Percentiles rank a stretch among this genome's conserved stretches.
These are phyloP conservation scores for Heliconius charithonia DNA, from an alignment of 2,888 invertebrate genomes.

Conservation along the genomic window DNA sequence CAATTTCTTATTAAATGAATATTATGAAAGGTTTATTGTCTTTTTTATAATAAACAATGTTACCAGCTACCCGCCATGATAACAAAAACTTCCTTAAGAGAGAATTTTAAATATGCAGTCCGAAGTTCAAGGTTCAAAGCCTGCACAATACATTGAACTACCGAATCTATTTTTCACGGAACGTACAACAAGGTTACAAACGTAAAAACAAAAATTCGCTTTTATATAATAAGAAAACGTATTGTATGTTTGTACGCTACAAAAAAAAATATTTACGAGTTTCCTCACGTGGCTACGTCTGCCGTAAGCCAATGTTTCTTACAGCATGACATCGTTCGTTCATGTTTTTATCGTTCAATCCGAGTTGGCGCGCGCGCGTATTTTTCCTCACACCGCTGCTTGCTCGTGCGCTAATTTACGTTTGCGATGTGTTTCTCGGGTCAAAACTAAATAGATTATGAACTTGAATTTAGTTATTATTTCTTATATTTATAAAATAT, in stretches of 20 bases:
- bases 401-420: slow-evolving; percentile 29
- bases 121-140: slow-evolving; percentile 2
- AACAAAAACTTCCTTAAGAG: background rate
- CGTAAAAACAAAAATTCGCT: background rate
- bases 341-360: slow-evolving; percentile 43
- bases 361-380: slow-evolving; percentile 37
- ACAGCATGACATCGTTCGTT: slow-evolving; percentile 44
- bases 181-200: background rate
- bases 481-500: background rate
- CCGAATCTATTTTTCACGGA: background rate
- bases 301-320: slow-evolving; percentile 16
- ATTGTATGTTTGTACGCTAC: slow-evolving; percentile 17
- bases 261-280: slow-evolving; percentile 7
- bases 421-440: background rate
- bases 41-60: background rate
- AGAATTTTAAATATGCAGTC: background rate
- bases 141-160: background rate
- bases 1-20: background rate
- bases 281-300: background rate
- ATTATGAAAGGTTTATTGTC: no score
- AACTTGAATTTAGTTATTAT: slow-evolving; percentile 20
- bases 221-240: slow-evolving; percentile 7
- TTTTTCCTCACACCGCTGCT: slow-evolving; percentile 28
- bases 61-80: no score
- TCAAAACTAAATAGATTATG: slow-evolving; percentile 24